Evolutionary conservation across 64 coral and sea anemone species (phyloP).

Genomic region (Anthopleura sola): DNA sequence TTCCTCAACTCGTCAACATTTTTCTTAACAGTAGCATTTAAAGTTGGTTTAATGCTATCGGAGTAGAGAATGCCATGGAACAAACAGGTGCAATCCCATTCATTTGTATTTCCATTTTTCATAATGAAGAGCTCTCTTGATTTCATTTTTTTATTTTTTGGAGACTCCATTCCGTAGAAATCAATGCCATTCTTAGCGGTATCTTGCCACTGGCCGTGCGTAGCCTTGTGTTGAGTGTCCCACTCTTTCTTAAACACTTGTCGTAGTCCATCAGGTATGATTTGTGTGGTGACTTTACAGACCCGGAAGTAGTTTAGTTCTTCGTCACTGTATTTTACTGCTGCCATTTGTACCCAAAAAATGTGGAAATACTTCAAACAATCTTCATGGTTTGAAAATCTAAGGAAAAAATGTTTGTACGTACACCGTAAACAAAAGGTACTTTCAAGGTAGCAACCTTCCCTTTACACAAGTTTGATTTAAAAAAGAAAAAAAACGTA

Average conservation of each 20-base stretch:
- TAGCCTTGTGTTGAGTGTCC: constrained; percentile 3
- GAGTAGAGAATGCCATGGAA: constrained; percentile 52
- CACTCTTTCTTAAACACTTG: constrained; percentile 42
- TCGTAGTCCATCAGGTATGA: constrained; percentile 26
- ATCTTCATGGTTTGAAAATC: no score
- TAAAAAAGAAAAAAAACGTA: no score
- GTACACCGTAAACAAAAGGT: no score
- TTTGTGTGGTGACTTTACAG: constrained; percentile 42
- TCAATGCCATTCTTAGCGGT: constrained; percentile 34
- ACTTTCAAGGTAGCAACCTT: no score
- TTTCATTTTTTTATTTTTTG: constrained; percentile 21
- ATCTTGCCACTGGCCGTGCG: constrained; percentile 38
- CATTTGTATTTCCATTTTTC: constrained; percentile 31
- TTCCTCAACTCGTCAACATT: constrained; percentile 28
- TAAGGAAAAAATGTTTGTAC: no score
- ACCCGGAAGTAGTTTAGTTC: constrained; percentile 55
- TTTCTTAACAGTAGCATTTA: not conserved
- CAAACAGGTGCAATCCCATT: constrained; percentile 56
- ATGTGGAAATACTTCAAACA: no score
- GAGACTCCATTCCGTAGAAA: constrained; percentile 32
- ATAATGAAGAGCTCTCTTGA: constrained; percentile 31
- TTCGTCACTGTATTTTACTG: not conserved
- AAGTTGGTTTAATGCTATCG: not conserved
- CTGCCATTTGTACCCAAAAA: not conserved
- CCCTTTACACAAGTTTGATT: no score